Evolutionary conservation across 2,113 vertebrate genomes (phyloP).

Genomic region (Prunella himalayana): DNA sequence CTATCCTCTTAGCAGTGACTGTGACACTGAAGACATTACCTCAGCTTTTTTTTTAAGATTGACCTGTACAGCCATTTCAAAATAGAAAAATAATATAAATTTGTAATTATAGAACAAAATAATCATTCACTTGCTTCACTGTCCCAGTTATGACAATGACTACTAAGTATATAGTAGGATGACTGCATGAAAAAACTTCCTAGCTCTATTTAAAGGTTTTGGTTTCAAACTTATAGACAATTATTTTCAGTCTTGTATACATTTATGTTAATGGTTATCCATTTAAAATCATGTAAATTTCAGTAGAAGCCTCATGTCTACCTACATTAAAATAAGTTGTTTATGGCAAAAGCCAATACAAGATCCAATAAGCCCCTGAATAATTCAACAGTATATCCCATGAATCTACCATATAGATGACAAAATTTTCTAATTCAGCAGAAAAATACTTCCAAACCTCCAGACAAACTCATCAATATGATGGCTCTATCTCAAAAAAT

Average conservation of each 20-base stretch:
- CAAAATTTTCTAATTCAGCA: neutral
- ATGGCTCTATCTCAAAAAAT: neutral
- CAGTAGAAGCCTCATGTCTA: neutral
- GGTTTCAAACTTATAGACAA: neutral
- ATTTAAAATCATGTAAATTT: neutral
- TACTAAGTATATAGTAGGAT: neutral
- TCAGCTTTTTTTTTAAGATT: neutral
- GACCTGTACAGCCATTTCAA: neutral
- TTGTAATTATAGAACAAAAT: neutral
- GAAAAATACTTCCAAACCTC: neutral
- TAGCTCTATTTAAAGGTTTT: neutral
- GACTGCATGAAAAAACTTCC: neutral
- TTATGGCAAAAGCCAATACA: neutral
- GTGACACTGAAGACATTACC: neutral
- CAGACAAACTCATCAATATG: neutral
- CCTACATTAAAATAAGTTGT: neutral
- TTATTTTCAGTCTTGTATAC: neutral
- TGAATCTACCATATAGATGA: neutral
- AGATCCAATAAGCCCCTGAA: neutral
- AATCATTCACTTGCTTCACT: neutral
- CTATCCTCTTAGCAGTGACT: neutral
- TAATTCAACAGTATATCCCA: neutral
- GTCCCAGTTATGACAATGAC: neutral
- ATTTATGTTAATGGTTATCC: neutral
- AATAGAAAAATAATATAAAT: neutral